These are phyloP conservation scores for Anneissia japonica DNA, from an alignment of 35 echinoderm and acorn worm species.

Conservation along the genomic window DNA sequence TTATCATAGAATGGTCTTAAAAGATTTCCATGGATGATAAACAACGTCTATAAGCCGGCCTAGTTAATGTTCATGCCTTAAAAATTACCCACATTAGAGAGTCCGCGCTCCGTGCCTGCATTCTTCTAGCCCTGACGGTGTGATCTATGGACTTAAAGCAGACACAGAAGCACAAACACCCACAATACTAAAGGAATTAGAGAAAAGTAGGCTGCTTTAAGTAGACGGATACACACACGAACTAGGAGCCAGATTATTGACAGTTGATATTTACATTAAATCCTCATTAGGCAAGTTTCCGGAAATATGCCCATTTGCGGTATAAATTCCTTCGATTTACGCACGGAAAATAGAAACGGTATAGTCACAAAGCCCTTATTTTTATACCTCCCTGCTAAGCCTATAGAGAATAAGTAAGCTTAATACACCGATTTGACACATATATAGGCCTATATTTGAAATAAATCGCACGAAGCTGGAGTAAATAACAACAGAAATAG, in stretches of 20 bases:
- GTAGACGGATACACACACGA: not conserved
- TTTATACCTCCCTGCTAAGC: too few species aligned
- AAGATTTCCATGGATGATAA: too few species aligned
- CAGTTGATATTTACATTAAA: not conserved
- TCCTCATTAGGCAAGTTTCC: not conserved
- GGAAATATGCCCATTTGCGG: not conserved
- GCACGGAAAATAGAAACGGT: too few species aligned
- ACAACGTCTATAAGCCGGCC: not conserved
- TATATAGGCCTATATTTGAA: too few species aligned
- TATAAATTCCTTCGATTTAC: constrained; percentile 2
- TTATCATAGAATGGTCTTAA: too few species aligned
- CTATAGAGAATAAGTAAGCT: too few species aligned
- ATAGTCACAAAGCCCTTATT: too few species aligned
- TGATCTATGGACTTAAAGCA: not conserved
- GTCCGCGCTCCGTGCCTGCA: not conserved
- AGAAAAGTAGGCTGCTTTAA: not conserved
- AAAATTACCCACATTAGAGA: not conserved
- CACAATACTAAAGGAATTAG: not conserved
- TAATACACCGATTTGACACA: too few species aligned
- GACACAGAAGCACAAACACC: not conserved
- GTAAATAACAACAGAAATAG: too few species aligned
- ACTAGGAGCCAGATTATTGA: not conserved
- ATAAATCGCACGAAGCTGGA: too few species aligned
- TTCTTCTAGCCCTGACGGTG: not conserved
- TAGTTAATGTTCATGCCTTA: too few species aligned